Conservation (phyloP, 2,888 invertebrate species). For the Drosophila picticornis region DNA sequence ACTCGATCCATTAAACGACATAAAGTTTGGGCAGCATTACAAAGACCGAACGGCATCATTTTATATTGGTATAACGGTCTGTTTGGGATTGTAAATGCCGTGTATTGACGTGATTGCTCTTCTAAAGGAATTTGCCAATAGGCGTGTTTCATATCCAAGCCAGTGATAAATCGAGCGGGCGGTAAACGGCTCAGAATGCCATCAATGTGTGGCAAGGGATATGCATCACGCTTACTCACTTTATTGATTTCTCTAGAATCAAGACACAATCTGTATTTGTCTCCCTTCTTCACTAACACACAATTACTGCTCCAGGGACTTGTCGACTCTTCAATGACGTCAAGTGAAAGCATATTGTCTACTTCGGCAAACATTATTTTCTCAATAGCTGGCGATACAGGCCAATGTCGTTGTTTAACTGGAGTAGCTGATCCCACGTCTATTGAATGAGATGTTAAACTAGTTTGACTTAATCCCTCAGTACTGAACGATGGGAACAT, state of each 20-base stretch:
- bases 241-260: too few species aligned
- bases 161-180: slow-evolving; percentile 29
- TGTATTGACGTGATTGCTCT: slow-evolving; percentile 27
- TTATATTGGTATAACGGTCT: slow-evolving; percentile 47
- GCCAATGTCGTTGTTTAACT: slow-evolving; percentile 11
- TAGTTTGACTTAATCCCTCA: slow-evolving; percentile 7
- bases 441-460: neutral
- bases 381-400: slow-evolving; percentile 8
- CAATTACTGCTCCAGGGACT: slow-evolving; percentile 76
- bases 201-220: slow-evolving; percentile 41
- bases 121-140: slow-evolving; percentile 40
- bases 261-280: slow-evolving; percentile 62
- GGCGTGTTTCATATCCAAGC: slow-evolving; percentile 41
- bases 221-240: slow-evolving; percentile 56
- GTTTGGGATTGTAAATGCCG: slow-evolving; percentile 44
- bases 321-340: slow-evolving; percentile 66
- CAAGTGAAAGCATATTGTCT: slow-evolving; percentile 42
- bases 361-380: slow-evolving; percentile 56
- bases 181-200: slow-evolving; percentile 39
- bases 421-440: neutral
- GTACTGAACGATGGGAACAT: neutral
- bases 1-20: slow-evolving; percentile 11
- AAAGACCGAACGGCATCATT: neutral
- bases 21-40: neutral
- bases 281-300: slow-evolving; percentile 62